Evolutionary conservation across 2,797 vertebrate genomes (phyloP).

Genomic region (Danio albolineatus): DNA sequence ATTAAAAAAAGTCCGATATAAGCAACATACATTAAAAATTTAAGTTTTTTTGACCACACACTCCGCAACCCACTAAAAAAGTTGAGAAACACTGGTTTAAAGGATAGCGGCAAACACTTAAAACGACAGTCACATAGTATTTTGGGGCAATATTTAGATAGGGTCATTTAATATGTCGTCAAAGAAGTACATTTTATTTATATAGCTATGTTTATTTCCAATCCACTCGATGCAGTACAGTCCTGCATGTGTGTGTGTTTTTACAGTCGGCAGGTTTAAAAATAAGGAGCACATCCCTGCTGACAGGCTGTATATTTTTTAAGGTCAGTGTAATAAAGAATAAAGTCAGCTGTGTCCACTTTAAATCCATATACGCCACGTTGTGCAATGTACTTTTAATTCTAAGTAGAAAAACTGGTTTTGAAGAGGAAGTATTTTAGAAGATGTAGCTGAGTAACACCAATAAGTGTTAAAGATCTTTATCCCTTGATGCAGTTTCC

Average conservation of each 20-base stretch:
- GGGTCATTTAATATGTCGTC: no score
- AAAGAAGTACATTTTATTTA: neutral
- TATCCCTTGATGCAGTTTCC: no score
- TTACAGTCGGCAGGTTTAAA: slow-evolving; percentile 48
- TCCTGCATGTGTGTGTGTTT: slow-evolving; percentile 40
- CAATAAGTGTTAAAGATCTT: no score
- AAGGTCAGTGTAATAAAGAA: slow-evolving; percentile 62
- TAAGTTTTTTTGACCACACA: no score
- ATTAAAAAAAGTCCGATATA: no score
- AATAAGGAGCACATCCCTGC: slow-evolving; percentile 51
- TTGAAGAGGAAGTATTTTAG: neutral
- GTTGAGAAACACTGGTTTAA: no score
- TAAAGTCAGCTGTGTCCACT: neutral
- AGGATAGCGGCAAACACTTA: no score
- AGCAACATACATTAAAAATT: no score
- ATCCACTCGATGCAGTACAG: slow-evolving; percentile 38
- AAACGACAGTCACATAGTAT: no score
- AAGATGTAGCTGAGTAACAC: no score
- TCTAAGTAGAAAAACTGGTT: neutral
- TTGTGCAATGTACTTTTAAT: slow-evolving; percentile 65
- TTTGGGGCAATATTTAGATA: no score
- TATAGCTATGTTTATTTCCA: slow-evolving; percentile 51
- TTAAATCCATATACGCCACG: slow-evolving; percentile 64
- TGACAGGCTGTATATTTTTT: slow-evolving; percentile 69
- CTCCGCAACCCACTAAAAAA: no score